Conservation (phyloP, 1,140 invertebrate genomes). For the Drosophila sturtevanti region DNA sequence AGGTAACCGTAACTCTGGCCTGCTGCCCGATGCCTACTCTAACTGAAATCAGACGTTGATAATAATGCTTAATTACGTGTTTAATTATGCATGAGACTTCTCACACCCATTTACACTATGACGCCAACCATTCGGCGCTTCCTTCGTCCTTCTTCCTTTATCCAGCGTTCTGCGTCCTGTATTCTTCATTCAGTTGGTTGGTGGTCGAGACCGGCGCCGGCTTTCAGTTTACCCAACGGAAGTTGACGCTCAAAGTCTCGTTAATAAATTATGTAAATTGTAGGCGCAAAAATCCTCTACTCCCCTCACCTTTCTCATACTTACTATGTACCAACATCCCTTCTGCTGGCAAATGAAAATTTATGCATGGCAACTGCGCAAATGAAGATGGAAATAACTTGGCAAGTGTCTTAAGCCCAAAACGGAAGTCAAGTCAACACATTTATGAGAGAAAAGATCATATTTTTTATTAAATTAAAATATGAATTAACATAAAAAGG, state of each 20-base stretch:
- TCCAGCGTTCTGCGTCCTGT: conserved; percentile 3
- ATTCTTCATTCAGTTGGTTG: background rate
- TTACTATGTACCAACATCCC: no score
- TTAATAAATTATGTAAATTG: conserved; percentile 81
- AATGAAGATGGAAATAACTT: conserved; percentile 23
- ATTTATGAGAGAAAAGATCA: conserved; percentile 49
- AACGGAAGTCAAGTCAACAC: conserved; percentile 62
- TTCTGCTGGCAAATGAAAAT: conserved; percentile 53
- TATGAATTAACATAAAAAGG: conserved; percentile 52
- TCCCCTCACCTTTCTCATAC: background rate
- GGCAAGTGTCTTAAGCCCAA: conserved; percentile 62
- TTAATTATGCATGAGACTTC: conserved; percentile 75
- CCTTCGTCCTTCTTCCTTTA: background rate
- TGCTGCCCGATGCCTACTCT: conserved; percentile 34
- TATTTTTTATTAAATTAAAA: conserved; percentile 64
- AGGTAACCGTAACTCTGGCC: conserved; percentile 42
- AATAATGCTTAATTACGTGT: conserved; percentile 81
- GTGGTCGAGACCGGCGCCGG: conserved; percentile 13
- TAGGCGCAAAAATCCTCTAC: conserved; percentile 67
- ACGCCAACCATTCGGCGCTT: background rate
- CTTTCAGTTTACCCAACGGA: conserved; percentile 47
- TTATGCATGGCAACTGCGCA: conserved; percentile 46
- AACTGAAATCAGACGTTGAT: conserved; percentile 76
- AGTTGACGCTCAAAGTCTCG: conserved; percentile 78
- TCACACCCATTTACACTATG: conserved; percentile 27